Evolutionary conservation across 2,797 vertebrate species (phyloP).

Genomic region (Catamblyrhynchus diadema): DNA sequence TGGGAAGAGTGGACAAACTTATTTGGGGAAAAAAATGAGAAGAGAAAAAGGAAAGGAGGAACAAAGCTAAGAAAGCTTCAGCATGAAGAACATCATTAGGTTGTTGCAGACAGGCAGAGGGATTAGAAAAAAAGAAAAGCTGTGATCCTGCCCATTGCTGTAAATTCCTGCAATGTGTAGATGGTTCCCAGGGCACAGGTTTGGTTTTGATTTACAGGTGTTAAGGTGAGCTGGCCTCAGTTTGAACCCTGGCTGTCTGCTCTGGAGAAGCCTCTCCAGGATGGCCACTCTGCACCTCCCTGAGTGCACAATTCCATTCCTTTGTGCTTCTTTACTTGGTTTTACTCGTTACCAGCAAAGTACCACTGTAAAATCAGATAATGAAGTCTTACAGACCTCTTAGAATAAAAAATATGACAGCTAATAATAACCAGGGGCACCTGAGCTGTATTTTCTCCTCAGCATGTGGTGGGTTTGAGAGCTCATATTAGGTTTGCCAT

Average conservation of each 20-base stretch:
- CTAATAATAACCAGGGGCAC: constrained; percentile 23
- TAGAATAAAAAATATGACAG: constrained; percentile 35
- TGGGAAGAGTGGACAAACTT: background rate
- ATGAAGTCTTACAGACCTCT: constrained; percentile 38
- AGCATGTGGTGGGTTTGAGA: constrained; percentile 33
- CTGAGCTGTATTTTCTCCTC: constrained; percentile 51
- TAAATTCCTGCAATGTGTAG: background rate
- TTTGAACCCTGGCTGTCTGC: background rate
- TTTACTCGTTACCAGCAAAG: background rate
- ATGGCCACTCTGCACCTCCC: background rate
- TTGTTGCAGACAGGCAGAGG: background rate
- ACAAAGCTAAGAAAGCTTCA: background rate
- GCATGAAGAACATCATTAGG: background rate
- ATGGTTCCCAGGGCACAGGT: background rate
- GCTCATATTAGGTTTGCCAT: background rate
- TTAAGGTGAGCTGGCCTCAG: background rate
- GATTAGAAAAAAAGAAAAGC: background rate
- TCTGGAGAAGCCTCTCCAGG: background rate
- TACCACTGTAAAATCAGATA: constrained; percentile 32
- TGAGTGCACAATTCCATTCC: background rate
- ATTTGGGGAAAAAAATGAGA: background rate
- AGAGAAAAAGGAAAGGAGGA: background rate
- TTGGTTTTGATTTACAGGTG: background rate
- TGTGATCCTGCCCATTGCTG: background rate
- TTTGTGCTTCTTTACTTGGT: background rate